Percentiles rank a stretch among this genome's conserved stretches.
These are phyloP conservation scores for Metopia argyrocephala DNA, from an alignment of 2,888 invertebrate species.

Conservation along the genomic window DNA sequence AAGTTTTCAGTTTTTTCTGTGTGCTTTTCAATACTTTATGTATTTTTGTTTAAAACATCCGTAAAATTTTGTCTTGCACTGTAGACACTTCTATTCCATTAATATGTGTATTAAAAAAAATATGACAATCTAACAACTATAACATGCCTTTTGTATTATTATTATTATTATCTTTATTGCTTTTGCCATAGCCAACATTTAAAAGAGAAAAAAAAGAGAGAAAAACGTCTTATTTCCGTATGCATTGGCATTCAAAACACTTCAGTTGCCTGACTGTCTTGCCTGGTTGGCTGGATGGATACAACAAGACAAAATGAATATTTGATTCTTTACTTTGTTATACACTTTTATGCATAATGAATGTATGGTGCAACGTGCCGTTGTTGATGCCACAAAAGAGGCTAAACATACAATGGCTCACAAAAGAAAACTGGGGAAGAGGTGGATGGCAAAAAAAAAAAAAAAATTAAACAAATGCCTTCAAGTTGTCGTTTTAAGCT, in stretches of 20 bases:
- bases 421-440: background rate
- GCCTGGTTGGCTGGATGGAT: background rate
- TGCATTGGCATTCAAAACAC: conserved; percentile 39
- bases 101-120: background rate
- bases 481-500: conserved; percentile 39
- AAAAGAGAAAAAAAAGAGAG: too few species aligned
- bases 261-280: background rate
- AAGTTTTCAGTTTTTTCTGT: too few species aligned
- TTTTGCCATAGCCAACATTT: too few species aligned
- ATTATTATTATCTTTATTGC: background rate
- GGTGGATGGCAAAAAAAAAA: background rate
- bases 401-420: background rate
- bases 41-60: background rate
- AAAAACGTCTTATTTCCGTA: background rate
- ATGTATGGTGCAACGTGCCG: conserved; percentile 13
- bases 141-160: conserved; percentile 20
- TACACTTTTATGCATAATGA: conserved; percentile 26
- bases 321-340: conserved; percentile 13
- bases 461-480: conserved; percentile 56
- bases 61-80: background rate
- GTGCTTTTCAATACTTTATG: too few species aligned
- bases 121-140: conserved; percentile 28
- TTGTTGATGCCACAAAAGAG: background rate
- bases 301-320: conserved; percentile 6
- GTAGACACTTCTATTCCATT: background rate